Evolutionary conservation across 2,113 vertebrate genomes (phyloP).

Genomic region (Poeciliopsis turrubarensis): DNA sequence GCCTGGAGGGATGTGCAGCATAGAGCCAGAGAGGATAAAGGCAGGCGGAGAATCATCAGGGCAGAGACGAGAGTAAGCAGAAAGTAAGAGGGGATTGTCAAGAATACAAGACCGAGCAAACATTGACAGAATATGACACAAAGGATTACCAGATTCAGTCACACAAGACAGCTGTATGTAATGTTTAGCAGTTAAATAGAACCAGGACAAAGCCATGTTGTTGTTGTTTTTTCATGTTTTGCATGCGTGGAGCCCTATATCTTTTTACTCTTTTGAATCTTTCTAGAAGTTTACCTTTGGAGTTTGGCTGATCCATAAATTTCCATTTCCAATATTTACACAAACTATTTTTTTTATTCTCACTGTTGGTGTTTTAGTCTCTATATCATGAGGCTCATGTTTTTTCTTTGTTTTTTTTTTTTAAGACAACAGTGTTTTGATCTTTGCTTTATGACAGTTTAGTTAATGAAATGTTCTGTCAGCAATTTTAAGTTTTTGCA

Average conservation of each 20-base stretch:
- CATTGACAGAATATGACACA: constrained; percentile 5
- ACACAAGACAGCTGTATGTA: background rate
- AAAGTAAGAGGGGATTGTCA: constrained; percentile 6
- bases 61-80: constrained; percentile 20
- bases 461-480: no score
- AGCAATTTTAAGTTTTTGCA: no score
- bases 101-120: constrained; percentile 19
- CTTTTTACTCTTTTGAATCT: background rate
- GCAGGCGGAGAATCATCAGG: constrained; percentile 31
- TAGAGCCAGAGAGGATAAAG: constrained; percentile 34
- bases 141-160: background rate
- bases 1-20: constrained; percentile 74
- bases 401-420: no score
- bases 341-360: no score
- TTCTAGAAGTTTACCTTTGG: background rate
- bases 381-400: no score
- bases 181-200: background rate
- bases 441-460: no score
- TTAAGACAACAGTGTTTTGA: no score
- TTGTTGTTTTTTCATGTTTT: background rate
- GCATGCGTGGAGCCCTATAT: background rate
- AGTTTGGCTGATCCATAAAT: no score
- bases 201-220: background rate
- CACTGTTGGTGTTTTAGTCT: no score
- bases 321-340: no score